Evolutionary conservation across 2,888 invertebrate species (phyloP), one percentile per base, ranked within the genome.

Genomic region (Drosophila diplacantha): DNA sequence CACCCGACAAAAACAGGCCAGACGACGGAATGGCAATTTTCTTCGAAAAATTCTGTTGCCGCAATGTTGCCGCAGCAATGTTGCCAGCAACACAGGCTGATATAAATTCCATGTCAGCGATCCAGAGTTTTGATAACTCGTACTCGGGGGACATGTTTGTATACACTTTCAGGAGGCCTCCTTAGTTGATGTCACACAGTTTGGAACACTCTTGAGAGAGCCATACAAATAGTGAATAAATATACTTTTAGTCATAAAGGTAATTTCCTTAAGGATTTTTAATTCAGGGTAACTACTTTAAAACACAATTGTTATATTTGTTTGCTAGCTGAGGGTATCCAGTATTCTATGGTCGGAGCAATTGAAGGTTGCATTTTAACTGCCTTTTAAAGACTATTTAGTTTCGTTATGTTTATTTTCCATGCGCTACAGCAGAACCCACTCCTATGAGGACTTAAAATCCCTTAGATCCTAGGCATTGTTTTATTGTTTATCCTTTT

Each of bases 41-140:
- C 46, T 2, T 2, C 6, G n/a, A 16, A 14, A 14, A 32, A 3
- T 20, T 14, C n/a, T n/a, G n/a, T n/a, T n/a, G n/a, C n/a, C 20
- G 0, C 11, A 31, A 46, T 38, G 50, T 39, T 50, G 50, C 18
- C 16, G 44, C 44, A 31, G 14, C 44, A 20, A 46, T 46, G 44
- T 46, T 46, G 44, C 44, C 29, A 46, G 29, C 29, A 46, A 29
- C 29, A 44, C 14, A 5, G 14, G 8, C 5, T 29, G 14, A 29
- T 5, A 18, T 29, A 8, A 14, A 18, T 7, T 14, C 3, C 18
- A 7, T 29, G 29, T 44, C 18, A 12, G 29, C 14, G 18, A 29
- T 18, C 4, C 29, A 43, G 44, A 18, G 14, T 8, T 14, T 26
- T 29, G 44, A 44, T 43, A 43, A 12, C 16, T 26, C 9, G 26